A percentile compares a stretch with the other conserved stretches of the same genome.
Evolutionary conservation across 92 coral and sea anemone genomes (phyloP).

Genomic region (Ricordea florida): DNA sequence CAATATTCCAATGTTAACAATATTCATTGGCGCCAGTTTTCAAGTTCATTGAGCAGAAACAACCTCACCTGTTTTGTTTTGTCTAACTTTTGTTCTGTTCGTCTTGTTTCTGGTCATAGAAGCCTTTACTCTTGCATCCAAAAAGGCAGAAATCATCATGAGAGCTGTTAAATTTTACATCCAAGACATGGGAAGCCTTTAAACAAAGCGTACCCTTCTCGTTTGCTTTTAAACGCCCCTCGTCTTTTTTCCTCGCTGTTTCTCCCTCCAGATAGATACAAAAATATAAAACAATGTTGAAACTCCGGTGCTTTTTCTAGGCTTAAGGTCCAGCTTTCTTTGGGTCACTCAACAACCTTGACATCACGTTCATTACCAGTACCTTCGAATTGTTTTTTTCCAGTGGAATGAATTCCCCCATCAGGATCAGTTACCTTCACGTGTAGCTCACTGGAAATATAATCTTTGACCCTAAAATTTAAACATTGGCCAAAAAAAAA

Average conservation of each 20-base stretch:
- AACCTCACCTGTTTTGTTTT: constrained; percentile 1
- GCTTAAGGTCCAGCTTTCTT: too few species aligned
- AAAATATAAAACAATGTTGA: constrained; percentile 3
- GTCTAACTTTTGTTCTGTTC: too few species aligned
- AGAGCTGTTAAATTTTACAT: not conserved
- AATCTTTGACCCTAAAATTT: constrained; percentile 32
- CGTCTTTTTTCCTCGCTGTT: constrained; percentile 14
- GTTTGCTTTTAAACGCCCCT: not conserved
- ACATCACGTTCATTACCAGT: not conserved
- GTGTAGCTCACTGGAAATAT: constrained; percentile 30
- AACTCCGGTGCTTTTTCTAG: not conserved
- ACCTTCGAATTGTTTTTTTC: not conserved
- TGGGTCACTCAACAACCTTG: not conserved
- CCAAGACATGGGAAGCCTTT: not conserved
- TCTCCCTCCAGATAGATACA: constrained; percentile 29
- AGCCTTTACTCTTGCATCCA: not conserved
- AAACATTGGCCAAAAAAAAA: not conserved
- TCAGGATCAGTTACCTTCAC: constrained; percentile 18
- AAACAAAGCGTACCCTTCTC: not conserved
- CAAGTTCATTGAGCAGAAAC: not conserved
- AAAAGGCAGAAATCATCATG: not conserved
- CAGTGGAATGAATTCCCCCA: not conserved
- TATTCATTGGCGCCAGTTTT: constrained; percentile 24
- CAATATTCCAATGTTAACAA: constrained; percentile 26
- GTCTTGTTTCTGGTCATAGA: not conserved